Base-by-base conservation (phyloP, 2,888 invertebrate genomes). In the Lagria hirta region DNA sequence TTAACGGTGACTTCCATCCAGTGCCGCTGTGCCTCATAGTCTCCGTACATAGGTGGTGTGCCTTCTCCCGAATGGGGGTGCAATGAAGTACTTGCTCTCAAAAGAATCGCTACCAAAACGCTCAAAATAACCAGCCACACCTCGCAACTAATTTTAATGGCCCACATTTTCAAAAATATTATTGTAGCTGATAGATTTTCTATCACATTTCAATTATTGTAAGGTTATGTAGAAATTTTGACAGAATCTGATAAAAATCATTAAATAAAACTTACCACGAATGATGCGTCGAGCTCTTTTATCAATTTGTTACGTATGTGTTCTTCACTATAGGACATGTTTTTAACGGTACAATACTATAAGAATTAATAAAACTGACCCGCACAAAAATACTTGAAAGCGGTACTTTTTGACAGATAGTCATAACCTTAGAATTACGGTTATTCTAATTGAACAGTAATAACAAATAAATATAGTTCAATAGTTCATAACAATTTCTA, bases 1-100 rank as follows among this genome's bases (percentile, higher is more conserved):
- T 97, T 90, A 12, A 84, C 76, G 0, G 97, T 96, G 42, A 99
- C 83, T 75, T 99, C 99, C 83, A 97, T 96, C 99, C 99, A 99
- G 70, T 99, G 99, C 29, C 99, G 78, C 69, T 99, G 99, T 1
- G 99, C 99, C 73, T 99, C 99, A 71, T 88, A 99, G 71, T 99
- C 99, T 2, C 99, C 99, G 72, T 78, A 94, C 88, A 96, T 89
- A 0, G 97, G 98, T 1, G 92, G 84, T 46, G 80, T 82, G 10
- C 78, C 80, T 65, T 82, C 75, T 1, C 96, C 93, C 4, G 92
- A 92, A 71, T 90, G 87, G 0, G 86, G 79, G 67, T 88, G 84
- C 4, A 86, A 75, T 1, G 84, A 83, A 28, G 88, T 80, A 57
- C 83, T 81, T 74, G 85, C 82, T 59, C 91, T 77, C 54, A 92